phyloP scores from a whole-genome alignment of 2,113 vertebrate species.

The Pleuronectes platessa region DNA sequence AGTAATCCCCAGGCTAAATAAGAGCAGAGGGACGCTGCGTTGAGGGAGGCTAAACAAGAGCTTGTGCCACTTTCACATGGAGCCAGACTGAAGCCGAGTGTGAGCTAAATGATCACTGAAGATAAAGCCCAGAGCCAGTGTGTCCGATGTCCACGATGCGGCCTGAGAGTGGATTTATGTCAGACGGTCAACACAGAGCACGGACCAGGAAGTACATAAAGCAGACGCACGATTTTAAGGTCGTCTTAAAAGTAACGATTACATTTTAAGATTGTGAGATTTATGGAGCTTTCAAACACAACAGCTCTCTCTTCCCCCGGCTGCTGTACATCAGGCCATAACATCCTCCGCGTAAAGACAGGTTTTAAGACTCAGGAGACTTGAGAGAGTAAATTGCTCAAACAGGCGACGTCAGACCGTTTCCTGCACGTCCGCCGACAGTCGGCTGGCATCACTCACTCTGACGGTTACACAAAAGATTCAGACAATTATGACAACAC shows the following conservation, averaged over 20 bases:
- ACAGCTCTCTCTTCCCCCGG: constrained; percentile 17
- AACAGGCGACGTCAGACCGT: constrained; percentile 6
- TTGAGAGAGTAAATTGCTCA: constrained; percentile 12
- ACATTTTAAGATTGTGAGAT: constrained; percentile 14
- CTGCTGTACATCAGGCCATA: constrained; percentile 17
- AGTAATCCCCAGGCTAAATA: constrained; percentile 71
- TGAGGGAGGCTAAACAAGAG: constrained; percentile 55
- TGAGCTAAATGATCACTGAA: background rate
- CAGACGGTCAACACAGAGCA: background rate
- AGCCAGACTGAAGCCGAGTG: constrained; percentile 34
- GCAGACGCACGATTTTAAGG: constrained; percentile 8
- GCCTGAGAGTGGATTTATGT: constrained; percentile 5
- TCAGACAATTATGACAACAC: constrained; percentile 3
- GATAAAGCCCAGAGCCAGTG: background rate
- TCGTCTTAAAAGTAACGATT: background rate
- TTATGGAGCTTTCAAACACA: constrained; percentile 52
- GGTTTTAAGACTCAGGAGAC: constrained; percentile 35
- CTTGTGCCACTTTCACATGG: constrained; percentile 57
- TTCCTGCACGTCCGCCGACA: constrained; percentile 17
- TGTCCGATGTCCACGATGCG: background rate
- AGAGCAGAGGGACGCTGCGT: constrained; percentile 42
- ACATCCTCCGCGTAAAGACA: constrained; percentile 33
- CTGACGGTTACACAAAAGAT: constrained; percentile 46
- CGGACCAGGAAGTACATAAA: background rate
- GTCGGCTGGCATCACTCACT: constrained; percentile 27